Evolutionary conservation across 2,888 invertebrate species (phyloP).

Genomic region (Hyposoter dolosus): DNA sequence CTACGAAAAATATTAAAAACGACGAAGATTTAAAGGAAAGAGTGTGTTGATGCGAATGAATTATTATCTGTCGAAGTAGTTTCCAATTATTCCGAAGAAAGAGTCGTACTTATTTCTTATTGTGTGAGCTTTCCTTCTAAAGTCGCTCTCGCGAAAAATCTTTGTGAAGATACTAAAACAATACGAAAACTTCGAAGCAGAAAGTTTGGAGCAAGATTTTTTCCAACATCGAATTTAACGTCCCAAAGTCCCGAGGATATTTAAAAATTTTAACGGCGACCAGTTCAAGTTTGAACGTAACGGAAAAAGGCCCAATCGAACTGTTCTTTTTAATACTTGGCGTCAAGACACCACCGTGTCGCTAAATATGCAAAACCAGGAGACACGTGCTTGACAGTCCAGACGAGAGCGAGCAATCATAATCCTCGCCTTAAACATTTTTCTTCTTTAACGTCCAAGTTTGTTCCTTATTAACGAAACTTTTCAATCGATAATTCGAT

Average conservation of each 20-base stretch:
- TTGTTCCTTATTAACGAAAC: constrained; percentile 6
- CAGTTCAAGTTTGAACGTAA: too few species aligned
- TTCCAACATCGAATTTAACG: constrained; percentile 59
- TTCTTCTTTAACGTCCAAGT: background rate
- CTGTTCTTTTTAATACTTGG: too few species aligned
- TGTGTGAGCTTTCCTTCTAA: constrained; percentile 48
- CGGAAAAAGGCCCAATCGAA: too few species aligned
- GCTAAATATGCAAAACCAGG: background rate
- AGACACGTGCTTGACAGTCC: constrained; percentile 20
- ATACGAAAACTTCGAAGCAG: constrained; percentile 23
- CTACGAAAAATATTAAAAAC: constrained; percentile 14
- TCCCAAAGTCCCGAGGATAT: constrained; percentile 20
- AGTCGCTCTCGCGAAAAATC: constrained; percentile 16
- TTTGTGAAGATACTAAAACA: constrained; percentile 11
- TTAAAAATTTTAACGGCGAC: too few species aligned
- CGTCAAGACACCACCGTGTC: too few species aligned
- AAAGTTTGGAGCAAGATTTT: constrained; percentile 34
- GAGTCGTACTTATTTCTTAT: constrained; percentile 58
- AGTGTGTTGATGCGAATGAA: constrained; percentile 58
- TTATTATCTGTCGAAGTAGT: constrained; percentile 58
- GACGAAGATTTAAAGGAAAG: constrained; percentile 3
- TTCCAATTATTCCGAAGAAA: constrained; percentile 39
- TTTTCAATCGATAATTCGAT: constrained; percentile 6
- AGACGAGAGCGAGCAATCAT: constrained; percentile 35
- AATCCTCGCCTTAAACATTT: background rate